A percentile compares a stretch with the other conserved stretches of the same genome.
Evolutionary conservation across 2,113 vertebrate species (phyloP).

Genomic region (Myocastor coypus): DNA sequence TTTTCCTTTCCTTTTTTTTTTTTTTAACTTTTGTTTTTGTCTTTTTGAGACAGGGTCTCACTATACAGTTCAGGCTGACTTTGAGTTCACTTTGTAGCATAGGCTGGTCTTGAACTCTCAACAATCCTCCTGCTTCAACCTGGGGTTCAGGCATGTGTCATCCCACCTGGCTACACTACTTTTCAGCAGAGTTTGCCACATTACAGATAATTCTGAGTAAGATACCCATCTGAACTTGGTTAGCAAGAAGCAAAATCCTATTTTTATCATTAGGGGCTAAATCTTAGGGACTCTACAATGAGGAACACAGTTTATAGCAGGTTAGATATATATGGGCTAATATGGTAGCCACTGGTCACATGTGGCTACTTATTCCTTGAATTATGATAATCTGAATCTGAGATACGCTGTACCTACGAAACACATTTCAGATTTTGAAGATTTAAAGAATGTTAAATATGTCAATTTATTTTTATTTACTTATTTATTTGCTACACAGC

Average conservation of each 20-base stretch:
- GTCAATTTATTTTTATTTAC: not conserved
- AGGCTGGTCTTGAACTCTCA: no score
- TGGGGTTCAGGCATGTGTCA: no score
- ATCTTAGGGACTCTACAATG: not conserved
- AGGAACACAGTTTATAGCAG: not conserved
- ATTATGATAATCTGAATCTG: not conserved
- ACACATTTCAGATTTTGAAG: conserved; percentile 39
- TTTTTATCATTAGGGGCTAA: not conserved
- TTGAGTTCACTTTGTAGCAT: no score
- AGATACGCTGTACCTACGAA: not conserved
- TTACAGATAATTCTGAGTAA: conserved; percentile 36
- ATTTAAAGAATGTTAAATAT: conserved; percentile 32
- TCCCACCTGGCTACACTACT: not conserved
- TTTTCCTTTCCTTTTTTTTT: not conserved
- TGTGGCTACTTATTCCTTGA: not conserved
- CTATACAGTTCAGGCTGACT: no score
- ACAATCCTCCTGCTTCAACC: no score
- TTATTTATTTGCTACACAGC: no score
- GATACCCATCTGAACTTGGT: not conserved
- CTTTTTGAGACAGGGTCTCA: no score
- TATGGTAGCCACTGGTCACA: not conserved
- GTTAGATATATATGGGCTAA: not conserved
- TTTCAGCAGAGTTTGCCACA: conserved; percentile 34
- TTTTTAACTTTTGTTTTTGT: no score
- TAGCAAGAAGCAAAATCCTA: not conserved